These are phyloP conservation scores for Callaeas wilsoni DNA, from an alignment of 2,113 vertebrate species.

Conservation along the genomic window DNA sequence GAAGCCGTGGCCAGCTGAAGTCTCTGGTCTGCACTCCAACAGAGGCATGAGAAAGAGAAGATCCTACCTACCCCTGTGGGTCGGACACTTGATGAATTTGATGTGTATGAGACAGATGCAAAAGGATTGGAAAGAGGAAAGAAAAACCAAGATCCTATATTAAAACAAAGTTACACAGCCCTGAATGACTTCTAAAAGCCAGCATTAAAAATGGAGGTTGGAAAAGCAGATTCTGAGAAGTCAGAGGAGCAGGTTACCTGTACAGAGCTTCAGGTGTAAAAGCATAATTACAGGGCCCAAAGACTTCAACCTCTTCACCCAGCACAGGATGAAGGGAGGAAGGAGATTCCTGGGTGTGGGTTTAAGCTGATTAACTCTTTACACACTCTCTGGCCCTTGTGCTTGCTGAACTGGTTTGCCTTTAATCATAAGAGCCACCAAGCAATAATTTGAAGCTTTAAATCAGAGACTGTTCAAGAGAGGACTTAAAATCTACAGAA, in stretches of 20 bases:
- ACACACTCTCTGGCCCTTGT: not conserved
- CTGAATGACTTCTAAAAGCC: not conserved
- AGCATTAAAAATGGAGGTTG: not conserved
- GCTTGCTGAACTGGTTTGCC: constrained; percentile 17
- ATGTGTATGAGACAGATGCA: accelerated
- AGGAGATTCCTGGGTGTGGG: not conserved
- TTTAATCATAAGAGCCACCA: not conserved
- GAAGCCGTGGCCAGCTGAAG: not conserved
- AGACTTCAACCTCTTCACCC: not conserved
- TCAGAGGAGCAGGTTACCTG: not conserved
- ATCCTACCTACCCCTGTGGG: too few relatives aligned
- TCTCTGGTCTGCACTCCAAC: not conserved
- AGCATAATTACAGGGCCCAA: not conserved
- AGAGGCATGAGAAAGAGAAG: not conserved
- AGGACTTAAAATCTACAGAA: not conserved
- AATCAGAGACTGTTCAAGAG: not conserved
- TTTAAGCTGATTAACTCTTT: not conserved
- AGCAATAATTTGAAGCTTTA: not conserved
- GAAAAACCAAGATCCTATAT: not conserved
- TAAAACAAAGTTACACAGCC: not conserved
- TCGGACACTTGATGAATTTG: not conserved
- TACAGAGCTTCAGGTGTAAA: not conserved
- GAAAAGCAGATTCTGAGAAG: not conserved
- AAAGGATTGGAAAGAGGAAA: not conserved
- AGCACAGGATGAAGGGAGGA: accelerated